Evolutionary conservation across 1,140 invertebrate genomes (phyloP), one percentile per base, ranked within the genome.

Genomic region (Heliconius congener): DNA sequence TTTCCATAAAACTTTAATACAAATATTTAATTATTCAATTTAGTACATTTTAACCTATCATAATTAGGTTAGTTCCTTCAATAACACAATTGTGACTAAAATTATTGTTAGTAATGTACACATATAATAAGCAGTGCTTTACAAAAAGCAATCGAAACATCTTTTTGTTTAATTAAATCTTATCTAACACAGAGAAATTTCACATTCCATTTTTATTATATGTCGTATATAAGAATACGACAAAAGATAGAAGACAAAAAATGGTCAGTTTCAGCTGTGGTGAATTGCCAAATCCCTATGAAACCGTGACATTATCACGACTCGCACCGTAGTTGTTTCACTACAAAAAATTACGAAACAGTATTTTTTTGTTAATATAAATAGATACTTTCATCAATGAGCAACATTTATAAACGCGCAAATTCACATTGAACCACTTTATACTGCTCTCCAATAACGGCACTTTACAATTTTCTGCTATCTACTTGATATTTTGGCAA

Each of bases 391-490:
- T 66, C n/a, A 27, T 66, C 23, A 27, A 27, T 66, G 23, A 66
- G 60, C 60, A 66, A 66, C 23, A 27, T 27, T 27, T 16, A 66
- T 27, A 66, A 78, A 74, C 55, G 77, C 76, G 70, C 76, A 78
- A 74, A 74, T 74, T 78, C 18, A 71, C 70, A 74, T 78, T 78
- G 77, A 78, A 78, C 77, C 77, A 78, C 77, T 78, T 78, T 78
- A 78, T 39, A 78, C 77, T 72, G 70, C 72, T 73, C 55, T 78
- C 27, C 52, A 39, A 71, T 74, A 70, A 71, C 19, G 76, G 70
- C 66, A 77, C 57, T 71, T 55, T 30, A 71, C 34, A 50, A 34
- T 66, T 27, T 70, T 30, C 57, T 46, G 39, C 57, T 18, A 39
- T 70, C 60, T 76, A 76, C 39, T 70, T 70, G 37, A 46, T 76